These are phyloP conservation scores for Chymomyza fuscimana DNA, from an alignment of 2,888 invertebrate species.

Conservation along the genomic window DNA sequence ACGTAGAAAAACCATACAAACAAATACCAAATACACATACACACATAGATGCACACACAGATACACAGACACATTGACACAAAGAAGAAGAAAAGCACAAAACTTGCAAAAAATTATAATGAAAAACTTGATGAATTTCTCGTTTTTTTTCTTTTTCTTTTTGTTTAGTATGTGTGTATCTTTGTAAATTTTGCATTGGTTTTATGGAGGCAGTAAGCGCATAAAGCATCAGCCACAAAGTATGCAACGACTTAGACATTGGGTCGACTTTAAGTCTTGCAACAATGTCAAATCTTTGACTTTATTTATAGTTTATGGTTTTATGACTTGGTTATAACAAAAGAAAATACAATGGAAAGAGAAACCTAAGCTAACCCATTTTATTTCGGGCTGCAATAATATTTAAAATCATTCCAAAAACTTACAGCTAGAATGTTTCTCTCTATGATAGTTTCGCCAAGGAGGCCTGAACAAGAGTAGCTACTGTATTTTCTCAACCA, in stretches of 20 bases:
- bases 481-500: too few species aligned
- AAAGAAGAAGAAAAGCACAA: slow-evolving; percentile 10
- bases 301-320: not conserved
- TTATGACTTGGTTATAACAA: not conserved
- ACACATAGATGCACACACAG: not conserved
- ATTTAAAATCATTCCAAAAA: too few species aligned
- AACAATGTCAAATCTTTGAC: not conserved
- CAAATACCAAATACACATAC: slow-evolving; percentile 11
- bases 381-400: too few species aligned
- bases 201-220: not conserved
- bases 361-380: too few species aligned
- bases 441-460: too few species aligned
- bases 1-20: slow-evolving; percentile 20
- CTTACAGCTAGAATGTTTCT: too few species aligned
- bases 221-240: not conserved
- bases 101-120: slow-evolving; percentile 31
- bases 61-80: slow-evolving; percentile 10
- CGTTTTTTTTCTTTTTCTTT: slow-evolving; percentile 10
- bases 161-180: not conserved
- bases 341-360: not conserved
- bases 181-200: not conserved
- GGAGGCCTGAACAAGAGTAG: too few species aligned
- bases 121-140: slow-evolving; percentile 63
- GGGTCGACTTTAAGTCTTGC: not conserved
- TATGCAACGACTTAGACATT: not conserved